These are phyloP conservation scores for Epirrhoe tristata DNA, from an alignment of 2,888 invertebrate species.

Conservation along the genomic window DNA sequence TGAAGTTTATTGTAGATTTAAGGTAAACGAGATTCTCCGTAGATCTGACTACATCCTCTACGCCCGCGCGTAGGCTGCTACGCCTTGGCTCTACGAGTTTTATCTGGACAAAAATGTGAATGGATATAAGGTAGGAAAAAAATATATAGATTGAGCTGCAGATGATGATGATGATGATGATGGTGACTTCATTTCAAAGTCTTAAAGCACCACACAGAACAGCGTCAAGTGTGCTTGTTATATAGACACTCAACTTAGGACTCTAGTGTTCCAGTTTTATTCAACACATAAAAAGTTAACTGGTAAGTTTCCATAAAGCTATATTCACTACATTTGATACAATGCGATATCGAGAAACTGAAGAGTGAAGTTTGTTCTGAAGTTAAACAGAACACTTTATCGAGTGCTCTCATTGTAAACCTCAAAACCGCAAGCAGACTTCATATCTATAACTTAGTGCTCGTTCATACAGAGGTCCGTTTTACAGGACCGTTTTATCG, in stretches of 20 bases:
- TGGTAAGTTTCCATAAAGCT: slow-evolving; percentile 52
- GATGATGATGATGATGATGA: too few species aligned
- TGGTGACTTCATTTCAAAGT: too few species aligned
- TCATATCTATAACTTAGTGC: slow-evolving; percentile 18
- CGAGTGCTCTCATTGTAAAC: slow-evolving; percentile 46
- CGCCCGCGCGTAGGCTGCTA: slow-evolving; percentile 13
- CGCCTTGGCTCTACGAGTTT: slow-evolving; percentile 16
- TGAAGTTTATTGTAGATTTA: slow-evolving; percentile 7
- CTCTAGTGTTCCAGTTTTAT: slow-evolving; percentile 49
- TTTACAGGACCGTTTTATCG: too few species aligned
- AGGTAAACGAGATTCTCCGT: slow-evolving; percentile 15
- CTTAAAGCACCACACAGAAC: too few species aligned
- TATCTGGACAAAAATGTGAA: neutral
- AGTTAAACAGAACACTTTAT: slow-evolving; percentile 65
- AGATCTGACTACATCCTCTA: slow-evolving; percentile 20
- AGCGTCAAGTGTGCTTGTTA: slow-evolving; percentile 18
- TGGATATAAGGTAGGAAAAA: too few species aligned
- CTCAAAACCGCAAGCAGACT: slow-evolving; percentile 54
- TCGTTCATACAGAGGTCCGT: neutral
- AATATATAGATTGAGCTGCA: too few species aligned
- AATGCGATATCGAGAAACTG: slow-evolving; percentile 60
- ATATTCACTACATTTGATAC: slow-evolving; percentile 58
- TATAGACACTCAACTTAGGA: slow-evolving; percentile 27
- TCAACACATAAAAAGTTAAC: slow-evolving; percentile 54
- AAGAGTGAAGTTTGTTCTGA: slow-evolving; percentile 61